Conservation (phyloP, 2,797 vertebrate species). For the Danio choprae region DNA sequence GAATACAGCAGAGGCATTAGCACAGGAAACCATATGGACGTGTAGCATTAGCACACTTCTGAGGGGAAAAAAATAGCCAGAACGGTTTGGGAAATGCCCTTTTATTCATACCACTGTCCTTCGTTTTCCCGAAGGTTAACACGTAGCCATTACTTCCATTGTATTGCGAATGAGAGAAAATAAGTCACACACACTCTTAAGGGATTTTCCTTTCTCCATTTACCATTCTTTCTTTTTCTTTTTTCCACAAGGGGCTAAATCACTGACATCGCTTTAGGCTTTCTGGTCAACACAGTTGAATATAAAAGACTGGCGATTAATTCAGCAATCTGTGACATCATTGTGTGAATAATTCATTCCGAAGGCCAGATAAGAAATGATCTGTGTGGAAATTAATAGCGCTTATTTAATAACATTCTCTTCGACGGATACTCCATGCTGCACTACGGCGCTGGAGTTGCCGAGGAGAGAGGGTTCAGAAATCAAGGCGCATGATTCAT, state of each 20-base stretch:
- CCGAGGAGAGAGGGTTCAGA: slow-evolving; percentile 80
- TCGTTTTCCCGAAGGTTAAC: slow-evolving; percentile 55
- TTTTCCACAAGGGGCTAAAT: slow-evolving; percentile 44
- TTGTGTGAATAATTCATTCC: slow-evolving; percentile 76
- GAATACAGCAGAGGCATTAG: slow-evolving; percentile 32
- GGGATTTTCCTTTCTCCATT: slow-evolving; percentile 59
- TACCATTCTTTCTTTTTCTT: slow-evolving; percentile 45
- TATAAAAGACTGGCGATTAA: slow-evolving; percentile 74
- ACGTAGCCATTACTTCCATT: slow-evolving; percentile 51
- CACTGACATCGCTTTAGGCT: slow-evolving; percentile 60
- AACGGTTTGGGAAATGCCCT: slow-evolving; percentile 44
- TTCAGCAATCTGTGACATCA: slow-evolving; percentile 80
- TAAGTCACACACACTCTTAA: slow-evolving; percentile 55
- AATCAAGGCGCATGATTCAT: slow-evolving; percentile 99
- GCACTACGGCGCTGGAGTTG: slow-evolving; percentile 82
- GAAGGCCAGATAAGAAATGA: slow-evolving; percentile 82
- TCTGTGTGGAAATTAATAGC: slow-evolving; percentile 83
- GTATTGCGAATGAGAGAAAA: slow-evolving; percentile 58
- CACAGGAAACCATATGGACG: slow-evolving; percentile 45
- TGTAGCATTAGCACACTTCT: slow-evolving; percentile 38
- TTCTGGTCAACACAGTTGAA: slow-evolving; percentile 70
- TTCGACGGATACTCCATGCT: slow-evolving; percentile 77
- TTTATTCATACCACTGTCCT: slow-evolving; percentile 54
- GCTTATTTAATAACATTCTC: slow-evolving; percentile 85
- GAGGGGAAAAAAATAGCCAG: slow-evolving; percentile 24